Conservation (phyloP, 2,113 vertebrate genomes). For the Ictidomys tridecemlineatus region DNA sequence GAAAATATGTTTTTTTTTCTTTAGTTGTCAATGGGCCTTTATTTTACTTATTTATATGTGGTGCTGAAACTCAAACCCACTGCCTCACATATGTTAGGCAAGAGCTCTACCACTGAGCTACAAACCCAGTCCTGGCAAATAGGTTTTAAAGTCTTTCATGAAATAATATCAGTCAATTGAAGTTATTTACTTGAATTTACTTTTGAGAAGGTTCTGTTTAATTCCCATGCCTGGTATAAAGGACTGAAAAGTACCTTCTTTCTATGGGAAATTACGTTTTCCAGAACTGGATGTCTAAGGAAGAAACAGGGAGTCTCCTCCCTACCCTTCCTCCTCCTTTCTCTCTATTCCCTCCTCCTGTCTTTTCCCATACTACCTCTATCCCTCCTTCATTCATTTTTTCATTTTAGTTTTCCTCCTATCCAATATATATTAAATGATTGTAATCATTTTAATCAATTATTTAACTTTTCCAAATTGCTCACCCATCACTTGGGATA, state of each 20-base stretch:
- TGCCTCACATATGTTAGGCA: no score
- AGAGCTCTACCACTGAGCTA: no score
- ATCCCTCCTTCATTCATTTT: not conserved
- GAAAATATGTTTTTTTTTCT: not conserved
- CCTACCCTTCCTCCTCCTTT: not conserved
- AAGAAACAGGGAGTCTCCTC: not conserved
- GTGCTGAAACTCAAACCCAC: no score
- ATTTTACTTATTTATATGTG: no score
- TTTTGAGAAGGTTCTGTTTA: not conserved
- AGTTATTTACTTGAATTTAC: not conserved
- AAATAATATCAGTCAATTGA: not conserved
- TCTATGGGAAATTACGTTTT: constrained; percentile 18
- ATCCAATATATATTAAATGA: not conserved
- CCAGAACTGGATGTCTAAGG: not conserved
- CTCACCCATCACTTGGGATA: not conserved
- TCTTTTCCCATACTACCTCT: not conserved
- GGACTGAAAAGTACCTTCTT: not conserved
- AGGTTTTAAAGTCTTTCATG: not conserved
- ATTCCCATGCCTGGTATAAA: not conserved
- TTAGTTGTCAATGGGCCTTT: no score
- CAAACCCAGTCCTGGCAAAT: not conserved
- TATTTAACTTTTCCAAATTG: not conserved
- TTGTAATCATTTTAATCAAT: not conserved
- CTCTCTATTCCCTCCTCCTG: not conserved
- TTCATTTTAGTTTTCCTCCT: not conserved